Evolutionary conservation across 1,140 invertebrate genomes (phyloP), one percentile per base, ranked within the genome.

Genomic region (Caerostris darwini): DNA sequence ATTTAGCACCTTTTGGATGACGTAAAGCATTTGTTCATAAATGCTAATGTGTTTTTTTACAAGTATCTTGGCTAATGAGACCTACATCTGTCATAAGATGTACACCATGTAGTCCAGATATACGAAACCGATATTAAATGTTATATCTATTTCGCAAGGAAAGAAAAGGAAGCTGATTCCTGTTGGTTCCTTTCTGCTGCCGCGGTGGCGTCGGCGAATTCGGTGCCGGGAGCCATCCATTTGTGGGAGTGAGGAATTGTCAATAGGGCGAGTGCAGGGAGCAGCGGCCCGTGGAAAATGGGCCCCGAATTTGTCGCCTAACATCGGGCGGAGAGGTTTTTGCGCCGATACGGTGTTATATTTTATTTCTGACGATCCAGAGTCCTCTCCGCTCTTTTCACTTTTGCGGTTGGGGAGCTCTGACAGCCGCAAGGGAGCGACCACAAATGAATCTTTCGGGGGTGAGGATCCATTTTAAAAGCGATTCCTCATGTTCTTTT

Each of bases 231-330:
- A 64, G 57, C 53, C 85, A 88, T 88, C 53, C 85, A 88, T 88
- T 88, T 64, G 58, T 34, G 57, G 85, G 85, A 88, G 85, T 88
- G 85, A 88, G 85, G 85, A 88, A 88, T 88, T 88, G 85, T 88
- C 85, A 92, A 92, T 92, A 92, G 90, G 77, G 77, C n/a, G 53
- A 71, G 34, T 50, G 90, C 10, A 61, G 71, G 90, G 57, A 6
- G 58, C 90, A 92, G 81, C 90, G 81, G 90, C 57, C 90, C 90
- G 90, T 92, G 90, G 90, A 92, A 85, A 92, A 92, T 92, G 81
- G 90, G 90, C 59, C 90, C 81, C 90, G 64, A 92, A 92, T 92
- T 92, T 92, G 90, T 92, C 90, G 90, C 90, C 90, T 92, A 67
- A 64, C 90, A 58, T 81, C 81, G n/a, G 53, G 85, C 71, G 82